These are phyloP conservation scores for Drosophila subquinaria DNA, from an alignment of 2,888 invertebrate species.

Conservation along the genomic window DNA sequence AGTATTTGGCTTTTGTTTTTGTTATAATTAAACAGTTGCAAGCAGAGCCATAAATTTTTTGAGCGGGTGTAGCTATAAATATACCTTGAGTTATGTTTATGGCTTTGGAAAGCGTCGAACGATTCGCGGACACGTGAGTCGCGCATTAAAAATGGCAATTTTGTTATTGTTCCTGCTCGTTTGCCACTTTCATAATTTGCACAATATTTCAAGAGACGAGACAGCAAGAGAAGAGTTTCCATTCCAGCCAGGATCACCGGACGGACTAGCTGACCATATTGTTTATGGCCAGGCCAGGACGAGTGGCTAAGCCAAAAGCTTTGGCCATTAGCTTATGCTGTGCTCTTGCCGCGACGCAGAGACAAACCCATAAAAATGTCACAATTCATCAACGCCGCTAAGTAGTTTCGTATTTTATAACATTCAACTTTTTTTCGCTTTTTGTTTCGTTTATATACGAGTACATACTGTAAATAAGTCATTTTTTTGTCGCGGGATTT, in stretches of 20 bases:
- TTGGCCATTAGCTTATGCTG: conserved; percentile 32
- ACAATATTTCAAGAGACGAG: conserved; percentile 41
- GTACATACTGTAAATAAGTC: conserved; percentile 4
- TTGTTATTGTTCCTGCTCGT: conserved; percentile 6
- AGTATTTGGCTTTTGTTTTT: conserved; percentile 5
- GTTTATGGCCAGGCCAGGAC: conserved; percentile 54
- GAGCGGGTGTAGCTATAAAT: conserved; percentile 46
- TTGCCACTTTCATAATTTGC: conserved; percentile 59
- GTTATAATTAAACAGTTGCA: conserved; percentile 46
- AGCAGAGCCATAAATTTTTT: conserved; percentile 29
- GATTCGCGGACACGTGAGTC: conserved; percentile 63
- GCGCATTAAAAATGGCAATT: conserved; percentile 55
- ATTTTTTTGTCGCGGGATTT: conserved; percentile 39
- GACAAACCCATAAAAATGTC: conserved; percentile 82
- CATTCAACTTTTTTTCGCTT: conserved; percentile 25
- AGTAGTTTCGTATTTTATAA: conserved; percentile 78
- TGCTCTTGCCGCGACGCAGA: conserved; percentile 34
- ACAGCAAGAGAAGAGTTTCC: conserved; percentile 19
- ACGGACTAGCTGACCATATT: conserved; percentile 54
- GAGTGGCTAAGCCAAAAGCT: conserved; percentile 63
- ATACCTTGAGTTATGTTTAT: conserved; percentile 64
- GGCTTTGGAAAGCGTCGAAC: conserved; percentile 55
- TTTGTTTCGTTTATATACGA: conserved; percentile 23
- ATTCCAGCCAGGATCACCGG: conserved; percentile 31
- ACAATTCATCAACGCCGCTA: conserved; percentile 77